Base-by-base conservation (phyloP, 2,797 vertebrate genomes). In the Todus mexicanus region DNA sequence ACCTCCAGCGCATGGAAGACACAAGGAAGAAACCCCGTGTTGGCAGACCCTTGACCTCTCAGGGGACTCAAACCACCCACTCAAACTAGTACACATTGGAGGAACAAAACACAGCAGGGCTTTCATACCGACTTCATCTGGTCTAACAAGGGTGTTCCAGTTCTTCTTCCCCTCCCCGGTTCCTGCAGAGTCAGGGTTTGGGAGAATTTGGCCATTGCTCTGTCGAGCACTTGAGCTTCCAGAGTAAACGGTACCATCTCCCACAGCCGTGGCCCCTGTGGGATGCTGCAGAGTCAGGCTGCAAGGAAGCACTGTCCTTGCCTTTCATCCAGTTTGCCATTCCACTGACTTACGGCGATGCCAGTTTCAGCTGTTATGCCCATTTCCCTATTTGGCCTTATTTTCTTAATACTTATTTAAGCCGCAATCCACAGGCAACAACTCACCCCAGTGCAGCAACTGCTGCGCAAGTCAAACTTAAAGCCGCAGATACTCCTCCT, bases 381-480 rank as follows among this genome's bases (percentile, higher is more conserved):
- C 23, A 27, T 40, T 75, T 54, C 56, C 51, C 47, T 38, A 2
- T 45, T 25, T 40, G 42, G 20, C 47, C 26, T 61, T 65, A 56
- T 56, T 83, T 74, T 65, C 42, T 69, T 40, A 65, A 83, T 12
- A 70, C 65, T 40, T 22, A 75, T 8, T 45, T 60, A 35, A 50
- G 26, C 11, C 37, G n/a, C 25, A 40, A 21, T 20, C 47, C 42
- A 48, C 15, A 37, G 47, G 29, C 59, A 84, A 47, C 21, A 48
- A 23, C 6, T 50, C 37, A 50, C 18, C 33, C 63, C 51, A 21
- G 5, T 4, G 18, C n/a, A 65, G 40, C 22, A 63, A 54, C 12
- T 21, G 7, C 38, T 29, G 6, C 12, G 13, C 0, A 0, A 64
- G 15, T 11, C 57, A 74, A 50, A 12, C 16, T 15, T 8, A 11